Conservation (phyloP, 2,113 vertebrate genomes). For the Rhineura floridana region DNA sequence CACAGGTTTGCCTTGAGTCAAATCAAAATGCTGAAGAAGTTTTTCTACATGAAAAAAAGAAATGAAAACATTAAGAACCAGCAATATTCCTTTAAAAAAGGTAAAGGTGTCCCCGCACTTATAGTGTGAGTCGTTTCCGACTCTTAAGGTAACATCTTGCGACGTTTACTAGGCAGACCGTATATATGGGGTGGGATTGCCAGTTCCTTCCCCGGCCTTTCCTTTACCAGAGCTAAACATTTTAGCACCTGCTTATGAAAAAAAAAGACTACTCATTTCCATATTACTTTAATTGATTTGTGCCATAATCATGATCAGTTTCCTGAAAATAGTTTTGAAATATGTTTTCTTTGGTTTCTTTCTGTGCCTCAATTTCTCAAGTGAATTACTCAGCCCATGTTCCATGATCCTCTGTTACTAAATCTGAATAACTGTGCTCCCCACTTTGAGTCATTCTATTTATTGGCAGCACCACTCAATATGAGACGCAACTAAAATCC, state of each 20-base stretch:
- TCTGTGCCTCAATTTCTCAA: constrained; percentile 12
- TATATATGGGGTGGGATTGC: no score
- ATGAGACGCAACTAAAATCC: constrained; percentile 23
- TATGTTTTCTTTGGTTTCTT: not conserved
- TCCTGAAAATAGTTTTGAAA: not conserved
- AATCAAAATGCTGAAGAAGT: not conserved
- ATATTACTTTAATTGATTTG: not conserved
- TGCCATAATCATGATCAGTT: not conserved
- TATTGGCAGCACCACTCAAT: not conserved
- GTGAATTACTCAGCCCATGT: not conserved
- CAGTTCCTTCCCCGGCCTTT: no score
- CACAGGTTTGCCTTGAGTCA: not conserved
- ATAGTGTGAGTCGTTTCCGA: no score
- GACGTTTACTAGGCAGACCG: no score
- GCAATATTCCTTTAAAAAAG: not conserved
- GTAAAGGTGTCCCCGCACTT: no score
- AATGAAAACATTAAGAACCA: not conserved
- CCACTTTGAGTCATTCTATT: constrained; percentile 1
- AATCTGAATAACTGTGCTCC: not conserved
- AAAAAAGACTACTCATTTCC: not conserved
- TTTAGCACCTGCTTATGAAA: not conserved
- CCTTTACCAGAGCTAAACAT: not conserved
- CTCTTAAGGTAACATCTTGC: no score
- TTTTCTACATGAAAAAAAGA: not conserved
- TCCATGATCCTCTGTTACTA: not conserved